Evolutionary conservation across 2,797 vertebrate species (phyloP), one percentile per base, ranked within the genome.

Genomic region (Sebastes wilsoni): DNA sequence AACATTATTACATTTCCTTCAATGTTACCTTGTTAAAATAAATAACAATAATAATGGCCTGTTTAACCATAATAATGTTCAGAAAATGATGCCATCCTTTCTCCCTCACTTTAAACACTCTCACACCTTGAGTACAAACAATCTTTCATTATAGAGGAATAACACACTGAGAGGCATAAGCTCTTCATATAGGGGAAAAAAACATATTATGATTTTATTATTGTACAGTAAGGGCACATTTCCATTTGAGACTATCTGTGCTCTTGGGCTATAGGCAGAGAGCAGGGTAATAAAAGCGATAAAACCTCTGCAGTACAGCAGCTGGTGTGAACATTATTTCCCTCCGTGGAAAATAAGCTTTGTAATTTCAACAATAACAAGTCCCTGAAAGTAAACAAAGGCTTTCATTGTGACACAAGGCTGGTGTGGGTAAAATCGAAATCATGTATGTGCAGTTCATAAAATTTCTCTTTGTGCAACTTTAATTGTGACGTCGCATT

Each of bases 231-330:
- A 49, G 27, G n/a, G 7, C 23, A 52, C 25, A 55, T 77, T 82
- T 72, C 52, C 23, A 54, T 79, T 67, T 54, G 49, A 74, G 13
- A 56, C 36, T 25, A 18, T 79, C 23, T 32, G 10, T 52, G 54
- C 22, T 69, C 14, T 52, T 62, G 59, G 59, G 66, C 58, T 74
- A 9, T 64, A 54, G 73, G 38, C 32, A 12, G 27, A 23, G 69
- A 67, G 34, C 25, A 13, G 36, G 62, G 22, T 59, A 66, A 85
- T 86, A 73, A 65, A 82, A 66, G 56, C 60, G 52, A 82, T 72
- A 34, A 81, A 87, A 34, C 23, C 4, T 5, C 30, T 30, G 13
- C 55, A 76, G 46, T 67, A 55, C 75, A 78, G 34, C 52, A 16
- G 55, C 23, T 62, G 52, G 32, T 61, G 36, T 66, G 25, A 82